Evolutionary conservation across 2,113 vertebrate genomes (phyloP), one percentile per base, ranked within the genome.

Genomic region (Lagopus muta): DNA sequence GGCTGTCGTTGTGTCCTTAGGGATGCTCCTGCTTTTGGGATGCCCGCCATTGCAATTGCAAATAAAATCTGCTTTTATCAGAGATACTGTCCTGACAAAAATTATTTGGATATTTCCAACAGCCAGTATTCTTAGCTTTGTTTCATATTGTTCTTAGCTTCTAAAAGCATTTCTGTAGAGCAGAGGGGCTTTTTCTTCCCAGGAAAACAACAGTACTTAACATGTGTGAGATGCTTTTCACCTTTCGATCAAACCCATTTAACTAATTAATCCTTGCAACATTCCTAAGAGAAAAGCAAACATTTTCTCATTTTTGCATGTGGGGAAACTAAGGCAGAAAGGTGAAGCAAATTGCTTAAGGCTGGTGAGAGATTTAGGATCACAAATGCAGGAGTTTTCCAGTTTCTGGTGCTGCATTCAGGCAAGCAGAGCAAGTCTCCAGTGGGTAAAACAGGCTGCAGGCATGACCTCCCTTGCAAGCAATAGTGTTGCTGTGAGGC

Each of bases 211-310:
- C 62, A 87, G 66, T 52, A 36, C 28, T 66, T 92, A 74, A 75
- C 48, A 15, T 3, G 4, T 87, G 60, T 74, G 70, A 93, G 93
- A 94, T 43, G 42, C 50, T 89, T 92, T 92, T 91, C 84, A 80
- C 92, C 82, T 93, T 93, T 75, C 42, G 60, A 58, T 36, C 15
- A 70, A 92, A 91, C 34, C 70, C 42, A 40, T 27, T 87, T 91
- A 87, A 91, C 75, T 88, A 96, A 96, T 94, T 94, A 96, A 95
- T 96, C 78, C 84, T 86, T 92, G 61, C 75, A 77, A 77, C 71
- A 88, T 77, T 87, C 87, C 87, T 92, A 28, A 28, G 67, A 91
- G 55, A 55, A 74, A 93, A 89, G 71, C 30, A 93, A 91, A 58
- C 34, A 5, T 73, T 96, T 94, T 96, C 94, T 94, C 84, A 27